Conservation (phyloP, 2,888 invertebrate genomes). For the Sisyra nigra region DNA sequence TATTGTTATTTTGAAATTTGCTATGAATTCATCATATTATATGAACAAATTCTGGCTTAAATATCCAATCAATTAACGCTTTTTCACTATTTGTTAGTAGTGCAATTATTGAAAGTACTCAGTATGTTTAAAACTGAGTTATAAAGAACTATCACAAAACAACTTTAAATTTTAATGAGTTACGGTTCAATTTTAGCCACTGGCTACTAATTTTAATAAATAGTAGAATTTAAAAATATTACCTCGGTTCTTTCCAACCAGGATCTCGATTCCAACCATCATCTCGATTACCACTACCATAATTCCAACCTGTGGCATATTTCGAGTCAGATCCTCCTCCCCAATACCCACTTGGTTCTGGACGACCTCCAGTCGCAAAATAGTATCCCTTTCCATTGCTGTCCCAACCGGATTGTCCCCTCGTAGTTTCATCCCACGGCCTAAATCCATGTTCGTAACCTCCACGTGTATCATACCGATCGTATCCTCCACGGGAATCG, state of each 20-base stretch:
- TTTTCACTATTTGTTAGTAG: too few relatives aligned
- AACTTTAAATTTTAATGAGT: too few relatives aligned
- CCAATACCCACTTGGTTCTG: constrained; percentile 23
- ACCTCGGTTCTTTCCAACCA: constrained; percentile 29
- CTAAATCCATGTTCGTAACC: constrained; percentile 22
- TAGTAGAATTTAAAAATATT: too few relatives aligned
- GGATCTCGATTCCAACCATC: constrained; percentile 19
- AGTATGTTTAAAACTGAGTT: too few relatives aligned
- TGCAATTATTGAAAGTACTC: too few relatives aligned
- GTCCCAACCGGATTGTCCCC: constrained; percentile 46
- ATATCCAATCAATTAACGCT: too few relatives aligned
- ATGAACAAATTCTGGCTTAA: too few relatives aligned
- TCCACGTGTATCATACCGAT: constrained; percentile 18
- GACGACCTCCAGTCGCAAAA: constrained; percentile 38
- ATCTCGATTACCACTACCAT: constrained; percentile 14
- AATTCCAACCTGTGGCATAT: constrained; percentile 17
- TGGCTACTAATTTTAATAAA: too few relatives aligned
- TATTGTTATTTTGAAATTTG: too few relatives aligned
- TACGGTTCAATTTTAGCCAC: too few relatives aligned
- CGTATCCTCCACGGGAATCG: constrained; percentile 17
- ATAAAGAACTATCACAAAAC: too few relatives aligned
- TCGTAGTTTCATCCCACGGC: constrained; percentile 40
- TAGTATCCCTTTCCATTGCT: constrained; percentile 42
- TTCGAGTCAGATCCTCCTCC: constrained; percentile 24
- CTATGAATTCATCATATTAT: too few relatives aligned